Evolutionary conservation across 2,888 invertebrate species (phyloP), one percentile per base, ranked within the genome.

Genomic region (Drosophila anomelani): DNA sequence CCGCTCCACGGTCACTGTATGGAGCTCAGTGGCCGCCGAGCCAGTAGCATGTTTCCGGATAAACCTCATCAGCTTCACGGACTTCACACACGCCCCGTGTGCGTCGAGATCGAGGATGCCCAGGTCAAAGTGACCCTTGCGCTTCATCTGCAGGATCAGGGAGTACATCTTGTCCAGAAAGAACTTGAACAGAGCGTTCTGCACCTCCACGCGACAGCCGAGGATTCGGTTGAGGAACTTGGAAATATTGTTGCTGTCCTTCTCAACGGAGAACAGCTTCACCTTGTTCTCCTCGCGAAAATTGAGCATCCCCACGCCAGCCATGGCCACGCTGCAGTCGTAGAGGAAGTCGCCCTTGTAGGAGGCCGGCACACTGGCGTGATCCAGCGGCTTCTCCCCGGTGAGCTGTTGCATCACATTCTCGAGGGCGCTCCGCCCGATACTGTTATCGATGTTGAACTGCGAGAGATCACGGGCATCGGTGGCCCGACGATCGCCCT

Each of bases 371-470:
- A 97, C 95, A 51, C 95, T 93, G 96, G 96, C 41, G 95, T 93
- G 76, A 97, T 97, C 97, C 77, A 97, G 93, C 0, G 97, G 96
- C 43, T 94, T 90, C 91, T 97, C 97, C 84, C 97, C 96, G 95
- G 98, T 97, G 51, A 99, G 96, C 1, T 98, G 97, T 91, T 97
- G 97, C 97, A 99, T 98, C 49, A 98, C 97, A 20, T 97, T 95
- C 92, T 99, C 99, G 34, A 99, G 93, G 0, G 99, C 99, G 41
- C 96, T 94, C 53, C 98, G 95, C 32, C 99, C 99, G 91, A 97
- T 98, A 92, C 98, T 98, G 92, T 98, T 99, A 93, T 99, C 99
- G 86, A 99, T 98, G 92, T 99, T 99, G 93, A 99, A 99, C 92
- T 98, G 97, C 78, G 98, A 98, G 54, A 99, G 95, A 93, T 99